Base-by-base conservation (phyloP, 2,888 invertebrate species). In the Steinernema carpocapsae region DNA sequence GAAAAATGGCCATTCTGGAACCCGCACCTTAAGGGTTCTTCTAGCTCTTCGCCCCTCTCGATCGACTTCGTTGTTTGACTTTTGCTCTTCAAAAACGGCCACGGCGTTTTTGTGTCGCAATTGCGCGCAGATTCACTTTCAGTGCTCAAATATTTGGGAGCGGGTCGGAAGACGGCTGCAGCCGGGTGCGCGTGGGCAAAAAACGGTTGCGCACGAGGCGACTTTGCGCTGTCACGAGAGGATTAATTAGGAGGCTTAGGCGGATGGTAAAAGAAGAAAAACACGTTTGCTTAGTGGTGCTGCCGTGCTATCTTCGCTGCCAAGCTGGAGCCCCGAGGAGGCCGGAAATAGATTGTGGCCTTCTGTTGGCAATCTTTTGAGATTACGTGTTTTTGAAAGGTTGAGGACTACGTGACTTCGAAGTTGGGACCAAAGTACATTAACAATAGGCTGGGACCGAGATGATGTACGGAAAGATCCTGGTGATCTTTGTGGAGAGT, bases 181-280 rank as follows among this genome's bases (percentile, higher is more conserved):
- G n/a, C n/a, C n/a, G n/a, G n/a, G n/a, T n/a, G n/a, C 10, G 48
- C 17, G 48, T 14, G 43, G 43, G 4, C 56, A 56, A 56, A 56
- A 56, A 56, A 56, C 56, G 26, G 26, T 56, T 56, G 56, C 56
- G 56, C 26, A 56, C 56, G 24, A 56, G 22, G 56, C 56, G 56
- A 24, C 56, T 51, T n/a, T 51, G 26, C 56, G 56, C 56, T 56
- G 56, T 56, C 56, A 56, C 56, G 56, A 17, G 56, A 19, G 26
- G 56, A 56, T 56, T 56, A 56, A 56, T 56, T 24, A 26, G n/a
- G 26, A 56, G n/a, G n/a, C n/a, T 56, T 56, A n/a, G 26, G 56
- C 12, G 6, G 26, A 19, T 26, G 56, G 17, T 56, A 22, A 56
- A 56, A 56, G 24, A 56, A 17, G 26, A 56, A 4, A 6, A 6